These are phyloP conservation scores for Lagorchestes hirsutus DNA, from an alignment of 2,797 vertebrate species.

Conservation along the genomic window DNA sequence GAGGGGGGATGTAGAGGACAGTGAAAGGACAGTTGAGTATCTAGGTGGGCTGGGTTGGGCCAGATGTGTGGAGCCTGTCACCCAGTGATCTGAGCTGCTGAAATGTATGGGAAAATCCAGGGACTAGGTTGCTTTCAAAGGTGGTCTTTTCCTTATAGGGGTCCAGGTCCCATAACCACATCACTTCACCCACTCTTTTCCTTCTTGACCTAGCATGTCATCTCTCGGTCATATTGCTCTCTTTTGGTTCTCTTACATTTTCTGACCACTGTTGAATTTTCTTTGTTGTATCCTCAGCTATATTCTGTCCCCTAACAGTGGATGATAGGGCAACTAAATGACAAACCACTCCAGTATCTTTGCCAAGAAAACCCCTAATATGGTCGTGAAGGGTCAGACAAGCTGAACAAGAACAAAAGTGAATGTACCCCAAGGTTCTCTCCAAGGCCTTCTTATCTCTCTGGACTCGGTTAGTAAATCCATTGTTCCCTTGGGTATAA, in stretches of 20 bases:
- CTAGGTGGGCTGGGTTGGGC: no score
- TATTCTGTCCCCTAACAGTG: neutral
- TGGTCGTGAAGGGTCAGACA: no score
- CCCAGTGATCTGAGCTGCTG: no score
- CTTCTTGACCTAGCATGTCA: neutral
- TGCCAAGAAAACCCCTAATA: neutral
- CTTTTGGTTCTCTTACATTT: neutral
- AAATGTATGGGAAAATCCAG: no score
- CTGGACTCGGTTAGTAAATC: neutral
- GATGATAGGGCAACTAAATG: neutral
- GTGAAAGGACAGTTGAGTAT: no score
- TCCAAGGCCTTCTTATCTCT: no score
- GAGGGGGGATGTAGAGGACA: no score
- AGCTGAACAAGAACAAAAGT: neutral
- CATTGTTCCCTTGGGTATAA: neutral
- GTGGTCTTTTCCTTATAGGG: no score
- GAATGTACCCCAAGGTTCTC: neutral
- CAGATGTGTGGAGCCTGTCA: no score
- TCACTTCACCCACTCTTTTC: neutral
- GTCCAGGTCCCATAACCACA: no score
- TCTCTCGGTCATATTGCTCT: neutral
- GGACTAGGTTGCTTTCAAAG: no score
- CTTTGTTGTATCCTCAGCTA: neutral
- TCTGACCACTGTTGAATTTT: neutral
- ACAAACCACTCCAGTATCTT: neutral